Base-by-base conservation (phyloP, 2,888 invertebrate species). In the Ptychoptera albimana region DNA sequence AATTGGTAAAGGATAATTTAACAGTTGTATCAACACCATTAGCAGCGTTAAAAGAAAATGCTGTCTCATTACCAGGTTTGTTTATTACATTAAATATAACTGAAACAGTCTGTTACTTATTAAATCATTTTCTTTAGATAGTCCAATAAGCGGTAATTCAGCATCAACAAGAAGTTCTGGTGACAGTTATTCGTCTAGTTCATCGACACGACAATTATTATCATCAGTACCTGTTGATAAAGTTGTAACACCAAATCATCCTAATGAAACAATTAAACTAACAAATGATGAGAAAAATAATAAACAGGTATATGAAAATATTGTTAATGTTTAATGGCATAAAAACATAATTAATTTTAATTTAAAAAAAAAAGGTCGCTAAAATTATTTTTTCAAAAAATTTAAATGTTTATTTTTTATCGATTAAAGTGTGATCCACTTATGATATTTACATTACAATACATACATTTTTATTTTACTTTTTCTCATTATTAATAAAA, bases 101-200 rank as follows among this genome's bases (percentile, higher is more conserved):
- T 29, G 23, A 11, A 31, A 29, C 11, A 39, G 2, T 38, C 37
- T 13, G 3, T 11, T 7, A 32, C 9, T 6, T n/a, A 34, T 32
- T n/a, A 32, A 11, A 43, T 31, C 38, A 23, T 37, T 37, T 44
- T 30, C 16, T 23, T 2, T 57, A 71, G 82, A 82, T 45, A 82
- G 82, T 7, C 83, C 83, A 8, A 68, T 79, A 47, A 77, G 77
- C 49, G 61, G 58, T 10, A 64, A 63, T 46, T 63, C 65, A 35
- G 57, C 64, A 5, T 64, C 64, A 11, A 64, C 65, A 12, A 75
- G 83, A 40, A 83, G 84, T 49, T 84, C 83, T 47, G 82, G 79
- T 45, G 85, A 85, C 58, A 84, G 84, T 55, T 85, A 82, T 65
- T 82, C 82, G 54, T 84, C 84, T 8, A 78, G 79, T 45, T 81